Evolutionary conservation across 1,140 invertebrate genomes (phyloP).

Genomic region (Drosophila cardini): DNA sequence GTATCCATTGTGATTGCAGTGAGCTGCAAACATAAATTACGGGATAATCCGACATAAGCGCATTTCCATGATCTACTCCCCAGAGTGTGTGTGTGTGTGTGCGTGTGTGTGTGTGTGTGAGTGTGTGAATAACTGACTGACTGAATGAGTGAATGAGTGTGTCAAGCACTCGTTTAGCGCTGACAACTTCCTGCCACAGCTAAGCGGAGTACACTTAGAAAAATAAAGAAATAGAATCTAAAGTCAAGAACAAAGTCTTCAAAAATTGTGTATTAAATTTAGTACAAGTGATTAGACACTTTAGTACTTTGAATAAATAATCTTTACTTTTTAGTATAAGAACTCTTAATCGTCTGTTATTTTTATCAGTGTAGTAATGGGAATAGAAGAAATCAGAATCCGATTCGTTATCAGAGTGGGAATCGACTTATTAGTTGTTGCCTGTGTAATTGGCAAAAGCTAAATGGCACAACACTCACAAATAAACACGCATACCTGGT

Average conservation of each 20-base stretch:
- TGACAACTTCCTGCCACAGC: slow-evolving; percentile 55
- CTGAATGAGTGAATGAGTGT: slow-evolving; percentile 36
- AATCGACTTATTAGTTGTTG: slow-evolving; percentile 36
- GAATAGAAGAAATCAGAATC: background rate
- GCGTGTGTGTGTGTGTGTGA: slow-evolving; percentile 28
- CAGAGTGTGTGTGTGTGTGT: slow-evolving; percentile 16
- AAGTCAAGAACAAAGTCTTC: too few species aligned
- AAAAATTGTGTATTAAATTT: too few species aligned
- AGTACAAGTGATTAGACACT: too few species aligned
- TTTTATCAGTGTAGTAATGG: too few species aligned
- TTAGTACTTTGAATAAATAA: too few species aligned
- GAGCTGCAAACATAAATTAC: slow-evolving; percentile 76
- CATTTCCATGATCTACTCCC: slow-evolving; percentile 73
- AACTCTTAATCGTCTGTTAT: too few species aligned
- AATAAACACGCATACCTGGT: slow-evolving; percentile 16
- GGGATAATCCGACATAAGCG: slow-evolving; percentile 82
- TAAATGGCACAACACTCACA: slow-evolving; percentile 46
- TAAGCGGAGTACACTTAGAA: background rate
- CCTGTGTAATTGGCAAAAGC: slow-evolving; percentile 24
- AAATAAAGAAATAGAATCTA: too few species aligned
- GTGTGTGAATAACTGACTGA: slow-evolving; percentile 22
- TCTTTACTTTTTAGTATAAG: too few species aligned
- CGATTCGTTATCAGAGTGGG: slow-evolving; percentile 18
- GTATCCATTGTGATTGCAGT: slow-evolving; percentile 69
- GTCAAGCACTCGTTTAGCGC: slow-evolving; percentile 46